Percentiles rank a stretch among this genome's conserved stretches.
Evolutionary conservation across 2,888 invertebrate species (phyloP).

Genomic region (Calameuta idolon): DNA sequence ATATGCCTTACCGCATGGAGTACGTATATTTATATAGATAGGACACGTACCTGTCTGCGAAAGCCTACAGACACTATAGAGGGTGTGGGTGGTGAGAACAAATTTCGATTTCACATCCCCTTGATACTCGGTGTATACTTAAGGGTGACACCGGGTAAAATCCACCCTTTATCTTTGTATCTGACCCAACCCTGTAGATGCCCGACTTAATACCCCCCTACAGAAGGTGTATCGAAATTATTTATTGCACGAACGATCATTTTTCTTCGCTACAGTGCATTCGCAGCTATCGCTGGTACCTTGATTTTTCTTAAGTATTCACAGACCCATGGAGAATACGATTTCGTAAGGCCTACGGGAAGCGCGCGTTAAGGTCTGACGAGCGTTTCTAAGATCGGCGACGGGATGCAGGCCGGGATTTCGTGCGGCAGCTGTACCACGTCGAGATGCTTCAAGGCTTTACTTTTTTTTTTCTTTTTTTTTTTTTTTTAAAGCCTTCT

Average conservation of each 20-base stretch:
- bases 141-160: conserved; percentile 5
- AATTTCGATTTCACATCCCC: conserved; percentile 42
- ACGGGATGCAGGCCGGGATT: not conserved
- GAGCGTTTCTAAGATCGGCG: conserved; percentile 2
- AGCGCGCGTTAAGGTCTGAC: conserved; percentile 7
- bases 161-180: conserved; percentile 11
- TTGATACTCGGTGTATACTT: conserved; percentile 31
- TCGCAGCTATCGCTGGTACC: not conserved
- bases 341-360: conserved; percentile 30
- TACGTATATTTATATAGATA: not conserved
- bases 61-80: not conserved
- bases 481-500: not conserved
- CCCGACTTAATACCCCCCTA: not conserved
- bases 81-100: conserved; percentile 30
- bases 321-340: not conserved
- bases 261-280: not conserved
- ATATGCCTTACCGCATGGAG: not conserved
- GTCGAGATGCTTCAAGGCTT: not conserved
- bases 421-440: not conserved
- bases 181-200: not conserved
- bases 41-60: not conserved
- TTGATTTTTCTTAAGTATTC: not conserved
- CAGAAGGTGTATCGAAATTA: not conserved
- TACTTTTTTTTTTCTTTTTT: too few species aligned
- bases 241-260: not conserved